A percentile compares a stretch with the other conserved stretches of the same genome.
These are phyloP conservation scores for Penaeus vannamei DNA, from an alignment of 1,140 invertebrate genomes.

Conservation along the genomic window DNA sequence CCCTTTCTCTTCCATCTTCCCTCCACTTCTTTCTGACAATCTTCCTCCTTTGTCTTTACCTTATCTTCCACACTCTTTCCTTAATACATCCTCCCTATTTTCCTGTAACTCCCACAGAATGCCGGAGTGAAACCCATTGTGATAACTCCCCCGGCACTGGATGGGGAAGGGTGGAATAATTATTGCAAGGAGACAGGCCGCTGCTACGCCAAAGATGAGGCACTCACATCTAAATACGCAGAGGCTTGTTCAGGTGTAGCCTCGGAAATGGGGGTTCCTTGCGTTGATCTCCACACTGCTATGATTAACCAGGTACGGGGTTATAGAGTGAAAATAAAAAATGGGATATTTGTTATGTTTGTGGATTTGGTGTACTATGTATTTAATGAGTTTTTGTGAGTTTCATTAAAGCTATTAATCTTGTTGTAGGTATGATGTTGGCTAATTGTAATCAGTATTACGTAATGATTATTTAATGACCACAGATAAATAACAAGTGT, in stretches of 20 bases:
- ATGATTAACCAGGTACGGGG: constrained; percentile 34
- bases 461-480: too few species aligned
- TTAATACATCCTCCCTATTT: too few species aligned
- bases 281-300: constrained; percentile 45
- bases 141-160: constrained; percentile 43
- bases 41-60: too few species aligned
- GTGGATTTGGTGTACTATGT: too few species aligned
- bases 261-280: not conserved
- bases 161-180: not conserved
- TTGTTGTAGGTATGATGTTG: not conserved
- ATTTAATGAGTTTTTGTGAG: not conserved
- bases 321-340: not conserved
- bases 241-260: constrained; percentile 2
- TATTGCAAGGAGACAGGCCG: not conserved
- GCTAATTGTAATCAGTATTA: too few species aligned
- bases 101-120: not conserved
- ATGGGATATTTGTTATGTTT: not conserved
- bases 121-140: constrained; percentile 14
- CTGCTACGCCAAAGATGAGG: not conserved
- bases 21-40: too few species aligned
- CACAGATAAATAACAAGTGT: too few species aligned
- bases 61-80: too few species aligned
- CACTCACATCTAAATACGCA: constrained; percentile 32
- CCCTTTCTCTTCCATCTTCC: too few species aligned
- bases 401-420: not conserved